phyloP scores from a whole-genome alignment of 1,140 invertebrate genomes.

The Lysiphlebus fabarum region DNA sequence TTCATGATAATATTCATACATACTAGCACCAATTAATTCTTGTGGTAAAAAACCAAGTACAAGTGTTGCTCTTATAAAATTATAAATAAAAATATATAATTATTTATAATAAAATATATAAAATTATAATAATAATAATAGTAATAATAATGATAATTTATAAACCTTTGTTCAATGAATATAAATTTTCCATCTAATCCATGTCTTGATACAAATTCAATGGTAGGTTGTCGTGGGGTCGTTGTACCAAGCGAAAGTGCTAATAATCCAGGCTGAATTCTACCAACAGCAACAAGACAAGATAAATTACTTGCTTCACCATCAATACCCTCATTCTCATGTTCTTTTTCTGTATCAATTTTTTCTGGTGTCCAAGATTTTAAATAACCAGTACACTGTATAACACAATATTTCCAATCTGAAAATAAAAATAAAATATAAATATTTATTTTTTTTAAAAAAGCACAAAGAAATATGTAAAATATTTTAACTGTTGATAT shows the following conservation, averaged over 20 bases:
- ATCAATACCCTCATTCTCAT: slow-evolving; percentile 68
- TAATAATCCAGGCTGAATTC: slow-evolving; percentile 58
- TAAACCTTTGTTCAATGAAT: slow-evolving; percentile 88
- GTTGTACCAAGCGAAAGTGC: slow-evolving; percentile 28
- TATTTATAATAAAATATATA: slow-evolving; percentile 10
- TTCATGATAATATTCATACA: slow-evolving; percentile 89
- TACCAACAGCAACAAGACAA: slow-evolving; percentile 80
- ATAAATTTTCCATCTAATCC: slow-evolving; percentile 94
- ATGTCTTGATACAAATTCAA: slow-evolving; percentile 92
- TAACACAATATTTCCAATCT: slow-evolving; percentile 77
- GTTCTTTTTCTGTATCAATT: slow-evolving; percentile 64
- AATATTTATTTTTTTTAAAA: slow-evolving; percentile 11
- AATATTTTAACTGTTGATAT: neutral
- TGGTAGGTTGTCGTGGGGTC: slow-evolving; percentile 39
- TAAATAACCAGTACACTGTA: slow-evolving; percentile 87
- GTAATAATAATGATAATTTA: slow-evolving; percentile 10
- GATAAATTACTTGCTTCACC: slow-evolving; percentile 75
- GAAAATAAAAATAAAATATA: slow-evolving; percentile 26
- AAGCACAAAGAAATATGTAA: neutral
- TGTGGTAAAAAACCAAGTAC: slow-evolving; percentile 89
- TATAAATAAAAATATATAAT: slow-evolving; percentile 15
- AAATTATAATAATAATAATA: neutral
- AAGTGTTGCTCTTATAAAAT: slow-evolving; percentile 70
- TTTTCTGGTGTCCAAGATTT: slow-evolving; percentile 87
- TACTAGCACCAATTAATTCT: slow-evolving; percentile 86